A percentile compares a stretch with the other conserved stretches of the same genome.
Evolutionary conservation across 2,797 vertebrate species (phyloP).

Genomic region (Urophycis tenuis): DNA sequence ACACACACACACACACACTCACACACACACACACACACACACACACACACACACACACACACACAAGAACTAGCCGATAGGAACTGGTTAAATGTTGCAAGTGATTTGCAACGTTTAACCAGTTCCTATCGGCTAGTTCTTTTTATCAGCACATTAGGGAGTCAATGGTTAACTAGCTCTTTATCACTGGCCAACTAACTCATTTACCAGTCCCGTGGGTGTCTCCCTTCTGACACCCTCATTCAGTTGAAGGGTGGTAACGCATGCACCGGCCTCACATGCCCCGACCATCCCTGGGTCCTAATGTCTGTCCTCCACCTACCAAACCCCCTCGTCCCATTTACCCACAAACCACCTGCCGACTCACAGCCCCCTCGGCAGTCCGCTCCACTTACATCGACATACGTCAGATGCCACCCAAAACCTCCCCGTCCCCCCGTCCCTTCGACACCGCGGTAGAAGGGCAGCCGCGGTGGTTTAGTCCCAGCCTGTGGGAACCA

Average conservation of each 20-base stretch:
- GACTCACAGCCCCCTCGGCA: neutral
- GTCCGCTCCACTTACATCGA: neutral
- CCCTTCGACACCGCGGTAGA: neutral
- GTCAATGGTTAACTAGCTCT: constrained; percentile 56
- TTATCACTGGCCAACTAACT: constrained; percentile 36
- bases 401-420: neutral
- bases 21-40: neutral
- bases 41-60: no score
- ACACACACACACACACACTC: neutral
- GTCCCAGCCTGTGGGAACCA: constrained; percentile 53
- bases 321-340: neutral
- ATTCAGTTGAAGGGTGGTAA: no score
- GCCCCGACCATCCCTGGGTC: neutral
- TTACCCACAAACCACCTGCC: neutral
- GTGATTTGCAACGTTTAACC: neutral
- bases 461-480: constrained; percentile 13
- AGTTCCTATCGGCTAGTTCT: neutral
- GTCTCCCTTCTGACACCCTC: neutral
- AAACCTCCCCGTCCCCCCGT: neutral
- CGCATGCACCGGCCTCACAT: neutral
- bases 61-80: no score
- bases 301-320: constrained; percentile 26
- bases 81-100: no score
- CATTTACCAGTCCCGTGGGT: neutral
- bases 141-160: constrained; percentile 30